Base-by-base conservation (phyloP, 1,140 invertebrate genomes). In the Zaprionus ghesquierei region DNA sequence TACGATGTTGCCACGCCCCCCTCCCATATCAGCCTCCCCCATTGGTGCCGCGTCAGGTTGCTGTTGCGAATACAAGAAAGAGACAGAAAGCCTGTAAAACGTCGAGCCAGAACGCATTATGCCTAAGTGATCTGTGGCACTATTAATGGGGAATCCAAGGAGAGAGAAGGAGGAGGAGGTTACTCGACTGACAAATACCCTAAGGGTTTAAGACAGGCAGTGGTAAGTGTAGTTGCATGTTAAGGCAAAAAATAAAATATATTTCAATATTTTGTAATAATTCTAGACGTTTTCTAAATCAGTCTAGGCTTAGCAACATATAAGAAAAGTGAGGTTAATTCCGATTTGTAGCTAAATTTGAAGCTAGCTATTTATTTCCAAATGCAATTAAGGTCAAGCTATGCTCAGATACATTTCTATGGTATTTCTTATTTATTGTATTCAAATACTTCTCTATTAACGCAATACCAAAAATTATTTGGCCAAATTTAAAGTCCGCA, bases 31-130 rank as follows among this genome's bases (percentile, higher is more conserved):
- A 27, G 27, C 66, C 23, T 13, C 55, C 15, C 20, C 49, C 49
- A 8, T 27, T 18, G 15, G 13, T n/a, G 6, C 5, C 38, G 4
- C 50, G 27, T 50, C 3, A 27, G 55, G 60, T 63, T 29, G 35
- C 13, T 68, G 77, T 64, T 69, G 70, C 51, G 58, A 69, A 69
- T 56, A 70, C 27, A 51, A 68, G 75, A 75, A 64, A 61, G 54
- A 41, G 35, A 41, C 5, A 18, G 3, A 35, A 27, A 23, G 31
- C 66, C 54, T 44, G 31, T 35, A 53, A 51, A 75, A 61, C 41
- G 75, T 46, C 44, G 13, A 23, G 9, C 35, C 60, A 56, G 59
- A 69, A 75, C 79, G 65, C 65, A 81, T 75, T 82, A 49, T 65
- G 80, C 66, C 54, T 27, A 71, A 71, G 54, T 66, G 61, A 64